These are phyloP conservation scores for Achroia grisella DNA, from an alignment of 1,140 invertebrate genomes.

Conservation along the genomic window DNA sequence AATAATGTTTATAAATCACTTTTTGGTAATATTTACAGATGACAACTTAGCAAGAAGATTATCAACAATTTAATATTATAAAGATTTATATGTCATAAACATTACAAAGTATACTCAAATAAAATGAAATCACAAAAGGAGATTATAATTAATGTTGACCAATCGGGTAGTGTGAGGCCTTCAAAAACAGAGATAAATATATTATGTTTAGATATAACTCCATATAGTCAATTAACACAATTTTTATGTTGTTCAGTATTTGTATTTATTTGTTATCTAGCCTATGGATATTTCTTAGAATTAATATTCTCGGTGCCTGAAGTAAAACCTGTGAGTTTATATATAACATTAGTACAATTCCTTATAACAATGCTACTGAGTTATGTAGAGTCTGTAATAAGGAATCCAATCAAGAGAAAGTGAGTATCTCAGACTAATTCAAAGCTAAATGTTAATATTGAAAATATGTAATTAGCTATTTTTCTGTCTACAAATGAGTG, in stretches of 20 bases:
- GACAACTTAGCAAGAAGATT: no score
- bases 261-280: conserved; percentile 90
- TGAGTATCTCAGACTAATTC: no score
- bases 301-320: conserved; percentile 92
- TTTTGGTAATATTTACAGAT: no score
- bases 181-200: conserved; percentile 74
- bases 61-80: no score
- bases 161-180: conserved; percentile 16
- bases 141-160: conserved; percentile 46
- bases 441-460: no score
- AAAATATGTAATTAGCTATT: background rate
- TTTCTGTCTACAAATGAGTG: background rate
- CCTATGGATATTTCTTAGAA: conserved; percentile 96
- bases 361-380: conserved; percentile 89
- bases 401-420: conserved; percentile 79
- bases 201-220: conserved; percentile 83
- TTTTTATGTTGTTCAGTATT: conserved; percentile 85
- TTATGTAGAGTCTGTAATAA: conserved; percentile 81
- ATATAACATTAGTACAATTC: conserved; percentile 95
- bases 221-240: conserved; percentile 79
- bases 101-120: background rate
- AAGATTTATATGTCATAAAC: no score
- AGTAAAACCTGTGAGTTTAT: conserved; percentile 93
- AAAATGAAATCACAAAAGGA: conserved; percentile 48
- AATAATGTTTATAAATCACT: no score